Evolutionary conservation across 2,113 vertebrate genomes (phyloP), one percentile per base, ranked within the genome.

Genomic region (Lycocorax pyrrhopterus): DNA sequence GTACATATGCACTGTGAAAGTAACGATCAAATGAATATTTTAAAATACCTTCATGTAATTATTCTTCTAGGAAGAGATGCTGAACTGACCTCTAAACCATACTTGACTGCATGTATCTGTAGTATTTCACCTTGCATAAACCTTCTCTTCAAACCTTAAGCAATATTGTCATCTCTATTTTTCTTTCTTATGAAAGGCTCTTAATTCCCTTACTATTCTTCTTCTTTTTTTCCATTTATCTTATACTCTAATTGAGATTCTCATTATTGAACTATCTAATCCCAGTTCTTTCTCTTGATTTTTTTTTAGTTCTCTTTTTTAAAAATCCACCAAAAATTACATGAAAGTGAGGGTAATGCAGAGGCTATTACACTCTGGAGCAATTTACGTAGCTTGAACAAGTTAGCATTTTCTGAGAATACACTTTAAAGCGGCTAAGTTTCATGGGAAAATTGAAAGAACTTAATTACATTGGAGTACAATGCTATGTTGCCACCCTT

Each of bases 361-460:
- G 23, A 83, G 35, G 47, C 35, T 76, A 33, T 72, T 93, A 74
- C 19, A 79, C 13, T 62, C 55, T 84, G 47, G 13, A 16, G 2
- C 53, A 67, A 89, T 86, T 84, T 90, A 33, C 3, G 9, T 52
- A 43, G 51, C 41, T 86, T 43, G 39, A 72, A 88, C 72, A 80
- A 84, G 68, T 62, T 86, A 60, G 33, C 3, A 11, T 92, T 87
- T 90, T 78, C 89, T 78, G 63, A 59, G 37, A 69, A 77, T 23
- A 77, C 3, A 58, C 80, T 93, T 89, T 89, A 68, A 96, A 96
- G 68, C 1, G 0, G 13, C 26, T 62, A 77, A 37, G 29, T 92
- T 95, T 91, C 95, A 89, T 84, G 90, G 79, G 92, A 94, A 96
- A 93, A 78, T 22, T 8, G 35, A 87, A 94, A 92, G n/a, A 96